Percentiles rank a stretch among this genome's conserved stretches.
phyloP scores from a whole-genome alignment of 2,113 vertebrate genomes.

The Nothobranchius furzeri region DNA sequence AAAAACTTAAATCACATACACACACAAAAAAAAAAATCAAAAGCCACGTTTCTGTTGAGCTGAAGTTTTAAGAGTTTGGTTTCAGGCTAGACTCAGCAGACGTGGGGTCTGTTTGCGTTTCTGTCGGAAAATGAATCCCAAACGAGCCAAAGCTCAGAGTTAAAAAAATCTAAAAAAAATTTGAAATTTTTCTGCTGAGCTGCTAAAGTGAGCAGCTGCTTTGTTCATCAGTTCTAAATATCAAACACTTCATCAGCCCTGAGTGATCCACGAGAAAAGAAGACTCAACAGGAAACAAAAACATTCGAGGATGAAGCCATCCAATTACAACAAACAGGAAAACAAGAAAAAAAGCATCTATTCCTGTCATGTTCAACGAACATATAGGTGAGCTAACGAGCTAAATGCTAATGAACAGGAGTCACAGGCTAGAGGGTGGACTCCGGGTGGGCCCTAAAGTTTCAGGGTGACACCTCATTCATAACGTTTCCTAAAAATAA shows the following conservation, averaged over 20 bases:
- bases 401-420: no score
- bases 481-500: slow-evolving; percentile 46
- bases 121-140: slow-evolving; percentile 27
- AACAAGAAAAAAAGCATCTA: no score
- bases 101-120: slow-evolving; percentile 8
- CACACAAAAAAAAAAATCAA: background rate
- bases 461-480: slow-evolving; percentile 16
- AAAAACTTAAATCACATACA: no score
- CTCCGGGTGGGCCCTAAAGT: background rate
- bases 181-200: slow-evolving; percentile 1
- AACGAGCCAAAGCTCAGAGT: slow-evolving; percentile 16
- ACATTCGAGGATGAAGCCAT: no score
- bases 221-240: slow-evolving; percentile 36
- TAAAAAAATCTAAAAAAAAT: background rate
- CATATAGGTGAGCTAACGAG: no score
- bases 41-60: slow-evolving; percentile 21
- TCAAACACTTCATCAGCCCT: slow-evolving; percentile 17
- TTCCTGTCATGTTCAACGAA: no score
- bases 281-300: no score
- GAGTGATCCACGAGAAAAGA: no score
- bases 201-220: slow-evolving; percentile 51
- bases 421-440: no score
- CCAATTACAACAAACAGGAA: no score
- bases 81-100: background rate
- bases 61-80: no score